phyloP scores from a whole-genome alignment of 1,140 invertebrate genomes.

The Meloidogyne chitwoodi region DNA sequence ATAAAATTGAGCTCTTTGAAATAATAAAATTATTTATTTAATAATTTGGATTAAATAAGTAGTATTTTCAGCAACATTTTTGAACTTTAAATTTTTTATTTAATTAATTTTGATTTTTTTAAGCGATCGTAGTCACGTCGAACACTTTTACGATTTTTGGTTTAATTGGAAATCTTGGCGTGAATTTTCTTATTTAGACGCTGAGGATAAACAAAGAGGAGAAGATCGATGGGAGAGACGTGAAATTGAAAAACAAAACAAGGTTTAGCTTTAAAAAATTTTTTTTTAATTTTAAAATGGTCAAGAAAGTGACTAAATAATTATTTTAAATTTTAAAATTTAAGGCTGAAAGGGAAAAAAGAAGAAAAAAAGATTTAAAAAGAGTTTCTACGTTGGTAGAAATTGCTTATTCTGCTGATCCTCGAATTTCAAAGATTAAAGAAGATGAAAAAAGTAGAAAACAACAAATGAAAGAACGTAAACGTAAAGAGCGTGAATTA shows the following conservation, averaged over 20 bases:
- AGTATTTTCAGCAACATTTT: not conserved
- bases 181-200: constrained; percentile 97
- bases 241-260: constrained; percentile 97
- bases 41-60: not conserved
- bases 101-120: not conserved
- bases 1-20: not conserved
- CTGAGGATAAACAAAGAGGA: constrained; percentile 95
- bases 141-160: constrained; percentile 67
- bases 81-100: not conserved
- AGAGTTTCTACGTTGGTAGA: constrained; percentile 64
- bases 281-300: not conserved
- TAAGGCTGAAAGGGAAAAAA: constrained; percentile 44
- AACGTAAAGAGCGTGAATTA: constrained; percentile 53
- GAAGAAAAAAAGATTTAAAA: constrained; percentile 44
- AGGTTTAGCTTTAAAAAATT: constrained; percentile 66
- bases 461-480: constrained; percentile 64
- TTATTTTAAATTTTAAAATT: not conserved
- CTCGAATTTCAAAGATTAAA: constrained; percentile 76
- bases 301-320: too few relatives aligned
- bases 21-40: not conserved
- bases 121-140: constrained; percentile 63
- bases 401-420: constrained; percentile 86
- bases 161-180: constrained; percentile 97
- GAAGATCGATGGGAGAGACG: constrained; percentile 86
- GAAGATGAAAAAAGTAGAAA: constrained; percentile 69